phyloP scores from a whole-genome alignment of 2,888 invertebrate species.

The Eledona agricola region DNA sequence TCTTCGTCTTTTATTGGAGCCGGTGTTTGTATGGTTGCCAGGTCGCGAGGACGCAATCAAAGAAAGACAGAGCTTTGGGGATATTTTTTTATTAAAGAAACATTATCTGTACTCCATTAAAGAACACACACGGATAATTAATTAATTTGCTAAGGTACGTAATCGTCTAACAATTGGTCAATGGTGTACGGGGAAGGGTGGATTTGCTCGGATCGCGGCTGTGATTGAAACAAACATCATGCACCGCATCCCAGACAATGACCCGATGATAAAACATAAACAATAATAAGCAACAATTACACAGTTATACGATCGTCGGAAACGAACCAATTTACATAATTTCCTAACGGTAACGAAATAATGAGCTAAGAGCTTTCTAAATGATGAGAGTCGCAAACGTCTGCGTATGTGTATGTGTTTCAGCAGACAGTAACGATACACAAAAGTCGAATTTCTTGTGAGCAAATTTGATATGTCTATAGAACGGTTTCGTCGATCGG shows the following conservation, averaged over 20 bases:
- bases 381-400: conserved; percentile 30
- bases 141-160: conserved; percentile 54
- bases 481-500: conserved; percentile 3
- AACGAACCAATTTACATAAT: no score
- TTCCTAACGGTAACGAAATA: no score
- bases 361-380: conserved; percentile 29
- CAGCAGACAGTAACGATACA: conserved; percentile 33
- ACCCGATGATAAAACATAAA: conserved; percentile 7
- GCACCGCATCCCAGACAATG: conserved; percentile 10
- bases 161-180: conserved; percentile 58
- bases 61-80: conserved; percentile 4
- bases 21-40: conserved; percentile 16
- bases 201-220: conserved; percentile 11
- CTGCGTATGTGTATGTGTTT: conserved; percentile 19
- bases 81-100: conserved; percentile 66
- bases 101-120: conserved; percentile 65
- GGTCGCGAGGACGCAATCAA: background rate
- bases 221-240: conserved; percentile 14
- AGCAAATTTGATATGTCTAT: conserved; percentile 29
- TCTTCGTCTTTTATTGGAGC: background rate
- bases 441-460: conserved; percentile 36
- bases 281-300: conserved; percentile 3
- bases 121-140: conserved; percentile 67
- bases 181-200: conserved; percentile 46
- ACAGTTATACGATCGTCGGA: background rate